A percentile compares a stretch with the other conserved stretches of the same genome.
Evolutionary conservation across 1,140 invertebrate species (phyloP).

Genomic region (Drosophila kohkoa): DNA sequence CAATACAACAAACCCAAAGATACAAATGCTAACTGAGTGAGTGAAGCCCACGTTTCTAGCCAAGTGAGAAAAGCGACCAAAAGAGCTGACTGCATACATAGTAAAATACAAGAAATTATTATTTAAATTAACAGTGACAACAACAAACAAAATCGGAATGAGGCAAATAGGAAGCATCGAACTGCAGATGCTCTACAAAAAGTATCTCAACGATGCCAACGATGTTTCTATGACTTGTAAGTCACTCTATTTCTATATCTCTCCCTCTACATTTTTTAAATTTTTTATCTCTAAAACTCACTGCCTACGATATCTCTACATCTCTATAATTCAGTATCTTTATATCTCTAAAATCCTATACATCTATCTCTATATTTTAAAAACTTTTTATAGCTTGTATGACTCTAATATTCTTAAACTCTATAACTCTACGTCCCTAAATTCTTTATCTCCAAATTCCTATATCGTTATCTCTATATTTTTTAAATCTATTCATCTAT

Average conservation of each 20-base stretch:
- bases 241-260: too few relatives aligned
- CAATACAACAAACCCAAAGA: slow-evolving; percentile 15
- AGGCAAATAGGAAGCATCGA: slow-evolving; percentile 6
- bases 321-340: too few relatives aligned
- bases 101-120: slow-evolving; percentile 68
- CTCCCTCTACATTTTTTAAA: too few relatives aligned
- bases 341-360: too few relatives aligned
- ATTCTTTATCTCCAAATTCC: too few relatives aligned
- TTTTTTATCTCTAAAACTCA: too few relatives aligned
- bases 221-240: too few relatives aligned
- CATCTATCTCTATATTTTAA: too few relatives aligned
- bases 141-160: slow-evolving; percentile 42
- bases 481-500: background rate
- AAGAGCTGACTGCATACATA: slow-evolving; percentile 44
- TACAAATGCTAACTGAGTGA: slow-evolving; percentile 18
- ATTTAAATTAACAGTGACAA: slow-evolving; percentile 75
- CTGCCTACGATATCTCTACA: too few relatives aligned
- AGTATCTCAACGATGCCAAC: background rate
- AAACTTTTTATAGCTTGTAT: too few relatives aligned
- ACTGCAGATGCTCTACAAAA: slow-evolving; percentile 6
- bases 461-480: background rate
- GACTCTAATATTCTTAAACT: too few relatives aligned
- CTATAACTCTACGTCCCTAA: too few relatives aligned
- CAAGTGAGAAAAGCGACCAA: slow-evolving; percentile 66
- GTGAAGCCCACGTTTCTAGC: slow-evolving; percentile 39